Conservation (phyloP, 2,113 vertebrate genomes). For the Mellivora capensis region DNA sequence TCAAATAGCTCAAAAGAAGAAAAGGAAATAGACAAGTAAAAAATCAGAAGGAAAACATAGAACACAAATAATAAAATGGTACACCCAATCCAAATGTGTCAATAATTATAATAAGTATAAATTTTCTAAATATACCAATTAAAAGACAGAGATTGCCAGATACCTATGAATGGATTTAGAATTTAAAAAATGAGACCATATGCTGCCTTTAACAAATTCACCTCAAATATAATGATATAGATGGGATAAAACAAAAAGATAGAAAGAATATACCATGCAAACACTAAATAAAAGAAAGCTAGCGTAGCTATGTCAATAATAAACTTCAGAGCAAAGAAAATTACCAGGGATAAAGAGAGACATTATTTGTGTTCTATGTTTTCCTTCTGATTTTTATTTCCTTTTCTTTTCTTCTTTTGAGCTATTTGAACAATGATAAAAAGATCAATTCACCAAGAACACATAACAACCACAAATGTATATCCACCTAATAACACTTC, state of each 20-base stretch:
- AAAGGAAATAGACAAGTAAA: neutral
- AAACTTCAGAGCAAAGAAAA: neutral
- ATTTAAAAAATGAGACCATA: neutral
- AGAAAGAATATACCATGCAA: neutral
- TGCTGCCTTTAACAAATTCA: neutral
- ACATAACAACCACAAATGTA: neutral
- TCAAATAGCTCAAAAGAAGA: conserved; percentile 3
- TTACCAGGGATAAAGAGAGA: neutral
- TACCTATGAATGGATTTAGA: neutral
- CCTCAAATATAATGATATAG: neutral
- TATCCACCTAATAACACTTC: neutral
- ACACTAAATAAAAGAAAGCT: neutral
- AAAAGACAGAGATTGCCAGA: neutral
- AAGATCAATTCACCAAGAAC: neutral
- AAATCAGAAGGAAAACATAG: neutral
- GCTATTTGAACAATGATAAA: neutral
- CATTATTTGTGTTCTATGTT: too few relatives aligned
- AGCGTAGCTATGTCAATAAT: neutral
- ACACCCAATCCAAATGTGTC: neutral
- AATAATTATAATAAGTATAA: neutral
- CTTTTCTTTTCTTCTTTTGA: too few relatives aligned
- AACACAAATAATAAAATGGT: neutral
- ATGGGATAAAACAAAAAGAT: neutral
- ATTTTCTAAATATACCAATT: neutral
- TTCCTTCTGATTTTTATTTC: too few relatives aligned